phyloP scores from a whole-genome alignment of 1,140 invertebrate species.

The Melanaphis sacchari region DNA sequence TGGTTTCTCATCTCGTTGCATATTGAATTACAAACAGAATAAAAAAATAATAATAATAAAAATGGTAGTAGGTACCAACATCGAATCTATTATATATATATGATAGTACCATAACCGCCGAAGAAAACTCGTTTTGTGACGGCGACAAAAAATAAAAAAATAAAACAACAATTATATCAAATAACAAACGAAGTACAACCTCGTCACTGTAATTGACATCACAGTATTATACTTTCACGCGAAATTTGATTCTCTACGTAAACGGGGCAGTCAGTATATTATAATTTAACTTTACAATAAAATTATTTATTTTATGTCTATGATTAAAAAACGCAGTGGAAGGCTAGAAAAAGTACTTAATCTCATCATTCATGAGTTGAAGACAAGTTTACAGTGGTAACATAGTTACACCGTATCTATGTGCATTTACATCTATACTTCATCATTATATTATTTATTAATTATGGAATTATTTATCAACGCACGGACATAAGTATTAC shows the following conservation, averaged over 20 bases:
- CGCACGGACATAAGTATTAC: neutral
- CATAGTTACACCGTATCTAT: neutral
- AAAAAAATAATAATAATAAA: conserved; percentile 4
- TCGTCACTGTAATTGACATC: neutral
- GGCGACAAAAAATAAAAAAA: neutral
- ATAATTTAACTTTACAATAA: neutral
- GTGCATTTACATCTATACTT: neutral
- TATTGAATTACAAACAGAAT: conserved; percentile 41
- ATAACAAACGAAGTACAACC: neutral
- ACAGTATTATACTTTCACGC: neutral
- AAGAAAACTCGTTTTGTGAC: conserved; percentile 25
- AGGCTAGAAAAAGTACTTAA: neutral
- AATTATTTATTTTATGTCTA: neutral
- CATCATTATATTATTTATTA: neutral
- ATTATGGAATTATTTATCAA: neutral
- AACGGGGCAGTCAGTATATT: neutral
- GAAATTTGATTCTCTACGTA: neutral
- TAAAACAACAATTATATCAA: conserved; percentile 25
- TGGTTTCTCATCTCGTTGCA: conserved; percentile 39
- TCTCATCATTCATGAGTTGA: neutral
- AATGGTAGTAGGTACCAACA: conserved; percentile 18
- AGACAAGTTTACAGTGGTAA: too few species aligned
- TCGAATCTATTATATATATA: conserved; percentile 3
- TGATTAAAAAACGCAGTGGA: neutral
- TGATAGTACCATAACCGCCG: neutral